Base-by-base conservation (phyloP, 2,797 vertebrate species). In the Australoheros facetus region DNA sequence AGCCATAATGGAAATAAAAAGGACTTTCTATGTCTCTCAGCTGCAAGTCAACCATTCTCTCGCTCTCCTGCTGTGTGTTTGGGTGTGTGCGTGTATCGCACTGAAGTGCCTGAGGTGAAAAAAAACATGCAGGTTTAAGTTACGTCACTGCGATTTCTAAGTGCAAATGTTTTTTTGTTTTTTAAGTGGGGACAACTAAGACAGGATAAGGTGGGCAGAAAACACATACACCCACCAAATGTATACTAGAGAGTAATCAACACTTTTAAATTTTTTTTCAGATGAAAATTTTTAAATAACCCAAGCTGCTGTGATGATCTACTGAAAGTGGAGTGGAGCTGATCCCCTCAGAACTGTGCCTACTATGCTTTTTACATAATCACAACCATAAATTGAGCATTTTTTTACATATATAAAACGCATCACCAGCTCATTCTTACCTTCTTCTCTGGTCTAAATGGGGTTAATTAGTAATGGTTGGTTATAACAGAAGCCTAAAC, bases 351-450 rank as follows among this genome's bases (percentile, higher is more conserved):
- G 78, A 81, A 78, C 66, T 74, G 59, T 17, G 70, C 12, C 73
- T 85, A 71, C 84, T 32, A 80, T 37, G 82, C 55, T 77, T 85
- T 34, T 83, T 71, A 77, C 26, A 80, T 77, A 69, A 78, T 79
- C 82, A 81, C 55, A 74, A 79, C 11, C 30, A 21, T 21, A 83
- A 85, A 86, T 59, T 73, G 77, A 86, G 34, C 6, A 70, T 82
- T 83, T 66, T 66, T 82, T 56, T 55, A 81, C 75, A 86, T 78
- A 64, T 21, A 89, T 83, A 79, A 86, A 84, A 82, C 69, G 54
- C 58, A 60, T 70, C 66, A 21, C 14, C 32, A 58, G 62, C 45
- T 73, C 34, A 28, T 34, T 59, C 55, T 57, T 48, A 69, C 71
- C 19, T n/a, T 75, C 6, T 28, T 57, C 32, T 75, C 70, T 71